These are phyloP conservation scores for Pachliopta kotzebuea DNA, from an alignment of 2,888 invertebrate genomes.

Conservation along the genomic window DNA sequence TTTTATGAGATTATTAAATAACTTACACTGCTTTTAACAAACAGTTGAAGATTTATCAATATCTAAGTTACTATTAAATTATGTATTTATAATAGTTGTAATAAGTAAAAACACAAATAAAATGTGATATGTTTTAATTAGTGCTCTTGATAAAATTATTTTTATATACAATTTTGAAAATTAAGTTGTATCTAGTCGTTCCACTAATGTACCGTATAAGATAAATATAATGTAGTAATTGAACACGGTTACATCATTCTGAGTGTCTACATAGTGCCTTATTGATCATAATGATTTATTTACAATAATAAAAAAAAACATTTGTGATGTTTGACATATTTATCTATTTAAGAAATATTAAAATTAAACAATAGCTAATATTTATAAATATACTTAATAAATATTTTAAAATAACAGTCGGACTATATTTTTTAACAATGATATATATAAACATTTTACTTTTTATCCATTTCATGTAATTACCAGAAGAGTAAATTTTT, in stretches of 20 bases:
- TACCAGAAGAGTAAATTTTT: background rate
- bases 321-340: background rate
- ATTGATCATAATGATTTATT: constrained; percentile 3
- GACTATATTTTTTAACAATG: constrained; percentile 10
- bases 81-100: constrained; percentile 21
- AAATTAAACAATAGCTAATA: constrained; percentile 4
- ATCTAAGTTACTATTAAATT: constrained; percentile 13
- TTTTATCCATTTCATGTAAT: background rate
- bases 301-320: background rate
- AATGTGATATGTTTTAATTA: constrained; percentile 56
- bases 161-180: constrained; percentile 46
- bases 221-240: constrained; percentile 46
- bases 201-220: constrained; percentile 79
- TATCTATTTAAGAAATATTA: constrained; percentile 4
- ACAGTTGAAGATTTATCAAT: constrained; percentile 14
- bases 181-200: constrained; percentile 55
- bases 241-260: constrained; percentile 16
- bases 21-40: background rate
- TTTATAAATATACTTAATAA: constrained; percentile 18
- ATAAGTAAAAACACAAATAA: constrained; percentile 35
- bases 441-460: background rate
- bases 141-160: constrained; percentile 51
- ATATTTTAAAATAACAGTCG: constrained; percentile 18
- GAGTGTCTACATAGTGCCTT: constrained; percentile 15
- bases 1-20: constrained; percentile 29